A percentile compares a stretch with the other conserved stretches of the same genome.
Conservation (phyloP, 2,797 vertebrate genomes). For the Lepus townsendii region DNA sequence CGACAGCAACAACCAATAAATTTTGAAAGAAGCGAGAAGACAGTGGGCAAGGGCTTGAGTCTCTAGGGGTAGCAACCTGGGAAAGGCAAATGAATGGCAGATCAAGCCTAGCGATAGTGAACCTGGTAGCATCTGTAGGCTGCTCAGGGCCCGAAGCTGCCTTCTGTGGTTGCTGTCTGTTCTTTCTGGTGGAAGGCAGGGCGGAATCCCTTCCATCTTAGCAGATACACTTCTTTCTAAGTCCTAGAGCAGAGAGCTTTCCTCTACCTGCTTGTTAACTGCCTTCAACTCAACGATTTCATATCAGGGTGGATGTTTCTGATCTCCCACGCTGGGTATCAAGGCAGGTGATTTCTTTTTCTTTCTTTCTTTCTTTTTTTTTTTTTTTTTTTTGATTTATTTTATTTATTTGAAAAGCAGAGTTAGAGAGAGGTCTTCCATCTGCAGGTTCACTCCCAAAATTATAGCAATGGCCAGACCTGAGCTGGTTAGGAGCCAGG, state of each 20-base stretch:
- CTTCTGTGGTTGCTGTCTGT: not conserved
- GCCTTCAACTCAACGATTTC: not conserved
- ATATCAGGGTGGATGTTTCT: not conserved
- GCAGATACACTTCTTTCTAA: not conserved
- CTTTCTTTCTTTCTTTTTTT: too few species aligned
- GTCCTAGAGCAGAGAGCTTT: not conserved
- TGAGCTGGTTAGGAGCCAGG: too few species aligned
- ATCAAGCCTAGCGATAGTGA: not conserved
- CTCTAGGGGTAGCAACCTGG: not conserved
- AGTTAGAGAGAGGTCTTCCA: too few species aligned
- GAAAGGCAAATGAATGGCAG: not conserved
- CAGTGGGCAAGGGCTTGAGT: not conserved
- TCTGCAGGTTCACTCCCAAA: too few species aligned
- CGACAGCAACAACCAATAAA: not conserved
- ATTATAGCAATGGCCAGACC: too few species aligned
- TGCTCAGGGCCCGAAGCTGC: not conserved
- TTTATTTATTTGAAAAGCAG: too few species aligned
- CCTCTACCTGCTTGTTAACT: not conserved
- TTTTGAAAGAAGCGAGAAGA: not conserved
- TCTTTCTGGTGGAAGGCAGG: not conserved
- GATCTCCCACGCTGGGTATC: not conserved
- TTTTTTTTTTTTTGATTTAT: too few species aligned
- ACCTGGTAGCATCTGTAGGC: not conserved
- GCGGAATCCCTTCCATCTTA: not conserved
- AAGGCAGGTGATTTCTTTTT: not conserved